A percentile compares a stretch with the other conserved stretches of the same genome.
Evolutionary conservation across 2,888 invertebrate species (phyloP).

Genomic region (Eueremaeus valkanovi): DNA sequence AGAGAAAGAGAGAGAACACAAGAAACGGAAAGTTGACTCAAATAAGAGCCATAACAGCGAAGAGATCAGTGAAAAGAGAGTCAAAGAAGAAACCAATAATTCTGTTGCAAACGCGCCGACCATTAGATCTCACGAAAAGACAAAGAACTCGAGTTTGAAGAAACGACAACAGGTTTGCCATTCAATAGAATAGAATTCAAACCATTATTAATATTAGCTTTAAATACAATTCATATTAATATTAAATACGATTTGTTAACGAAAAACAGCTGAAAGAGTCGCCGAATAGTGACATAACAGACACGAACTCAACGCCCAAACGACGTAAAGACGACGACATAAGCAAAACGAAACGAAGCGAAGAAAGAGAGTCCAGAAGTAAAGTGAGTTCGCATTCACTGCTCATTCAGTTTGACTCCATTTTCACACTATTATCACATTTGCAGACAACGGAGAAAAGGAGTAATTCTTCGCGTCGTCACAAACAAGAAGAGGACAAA

Average conservation of each 20-base stretch:
- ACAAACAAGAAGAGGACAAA: constrained; percentile 40
- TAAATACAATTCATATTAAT: too few relatives aligned
- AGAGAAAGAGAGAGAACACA: constrained; percentile 36
- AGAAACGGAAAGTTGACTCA: constrained; percentile 38
- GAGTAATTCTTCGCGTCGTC: constrained; percentile 33
- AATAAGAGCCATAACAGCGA: background rate
- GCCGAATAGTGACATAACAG: constrained; percentile 14
- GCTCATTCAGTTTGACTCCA: background rate
- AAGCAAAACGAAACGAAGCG: constrained; percentile 28
- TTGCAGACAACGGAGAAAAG: constrained; percentile 25
- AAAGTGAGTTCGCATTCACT: constrained; percentile 17
- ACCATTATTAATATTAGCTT: too few relatives aligned
- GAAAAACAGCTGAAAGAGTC: constrained; percentile 1
- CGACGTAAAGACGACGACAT: constrained; percentile 39
- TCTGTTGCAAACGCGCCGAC: background rate
- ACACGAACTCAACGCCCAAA: constrained; percentile 13
- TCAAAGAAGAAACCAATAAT: background rate
- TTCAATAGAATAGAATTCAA: too few relatives aligned
- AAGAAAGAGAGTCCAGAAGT: constrained; percentile 38
- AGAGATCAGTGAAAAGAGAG: background rate
- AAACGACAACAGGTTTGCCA: constrained; percentile 7
- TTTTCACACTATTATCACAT: background rate
- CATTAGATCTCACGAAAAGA: constrained; percentile 22
- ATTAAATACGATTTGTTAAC: too few relatives aligned
- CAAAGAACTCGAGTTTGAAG: background rate